Conservation (phyloP, 2,888 invertebrate species). For the Helobdella robusta region DNA sequence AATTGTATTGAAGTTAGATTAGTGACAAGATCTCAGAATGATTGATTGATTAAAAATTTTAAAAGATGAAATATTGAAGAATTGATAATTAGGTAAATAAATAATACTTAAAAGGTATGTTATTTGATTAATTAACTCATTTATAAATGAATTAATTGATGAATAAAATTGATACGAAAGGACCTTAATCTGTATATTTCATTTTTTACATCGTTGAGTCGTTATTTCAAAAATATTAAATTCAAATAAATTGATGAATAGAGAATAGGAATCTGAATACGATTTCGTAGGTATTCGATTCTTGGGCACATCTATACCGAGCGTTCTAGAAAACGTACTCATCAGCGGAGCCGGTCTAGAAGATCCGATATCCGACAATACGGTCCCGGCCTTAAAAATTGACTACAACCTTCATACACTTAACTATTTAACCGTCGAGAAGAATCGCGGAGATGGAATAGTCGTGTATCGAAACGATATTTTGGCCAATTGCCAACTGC, state of each 20-base stretch:
- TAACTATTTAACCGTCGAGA: conserved; percentile 57
- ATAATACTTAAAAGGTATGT: too few relatives aligned
- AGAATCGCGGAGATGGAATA: conserved; percentile 84
- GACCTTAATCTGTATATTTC: too few relatives aligned
- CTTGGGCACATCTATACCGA: conserved; percentile 31
- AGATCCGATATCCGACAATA: conserved; percentile 72
- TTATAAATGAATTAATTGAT: too few relatives aligned
- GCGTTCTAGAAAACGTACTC: conserved; percentile 34
- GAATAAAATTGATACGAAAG: too few relatives aligned
- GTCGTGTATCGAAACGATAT: conserved; percentile 89
- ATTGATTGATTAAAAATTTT: neutral
- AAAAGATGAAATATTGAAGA: neutral
- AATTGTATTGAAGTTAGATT: neutral
- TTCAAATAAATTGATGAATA: too few relatives aligned
- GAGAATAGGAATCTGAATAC: too few relatives aligned
- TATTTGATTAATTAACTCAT: too few relatives aligned
- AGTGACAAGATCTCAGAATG: neutral
- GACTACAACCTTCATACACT: conserved; percentile 55
- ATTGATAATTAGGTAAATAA: neutral
- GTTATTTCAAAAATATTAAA: too few relatives aligned
- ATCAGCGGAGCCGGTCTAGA: conserved; percentile 66
- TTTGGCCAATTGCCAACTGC: conserved; percentile 62
- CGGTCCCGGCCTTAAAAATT: conserved; percentile 53
- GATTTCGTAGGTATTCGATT: conserved; percentile 34
- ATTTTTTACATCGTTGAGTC: too few relatives aligned